Conservation (phyloP, 2,113 vertebrate genomes). For the rat (Rattus norvegicus) region DNA sequence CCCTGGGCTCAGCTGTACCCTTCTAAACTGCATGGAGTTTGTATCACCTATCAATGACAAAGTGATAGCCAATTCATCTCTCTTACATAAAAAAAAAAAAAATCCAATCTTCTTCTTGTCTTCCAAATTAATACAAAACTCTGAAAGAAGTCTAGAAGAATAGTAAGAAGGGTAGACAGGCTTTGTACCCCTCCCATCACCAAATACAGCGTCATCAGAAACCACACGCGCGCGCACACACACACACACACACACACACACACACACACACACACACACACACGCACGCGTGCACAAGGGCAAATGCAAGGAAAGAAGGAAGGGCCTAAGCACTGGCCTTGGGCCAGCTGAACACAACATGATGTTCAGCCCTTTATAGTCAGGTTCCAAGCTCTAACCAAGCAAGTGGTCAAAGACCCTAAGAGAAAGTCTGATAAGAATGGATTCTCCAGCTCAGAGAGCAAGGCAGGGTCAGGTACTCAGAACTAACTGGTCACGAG, state of each 20-base stretch:
- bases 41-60: slow-evolving; percentile 57
- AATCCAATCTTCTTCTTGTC: slow-evolving; percentile 24
- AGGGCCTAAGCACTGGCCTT: neutral
- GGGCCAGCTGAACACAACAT: neutral
- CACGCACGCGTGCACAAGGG: too few relatives aligned
- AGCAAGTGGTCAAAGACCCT: neutral
- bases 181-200: neutral
- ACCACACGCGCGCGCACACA: neutral
- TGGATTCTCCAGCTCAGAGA: neutral
- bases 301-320: neutral
- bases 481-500: neutral
- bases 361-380: neutral
- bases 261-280: neutral
- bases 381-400: neutral
- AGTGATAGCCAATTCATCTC: slow-evolving; percentile 42
- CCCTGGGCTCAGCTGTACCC: neutral
- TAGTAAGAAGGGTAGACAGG: neutral
- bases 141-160: slow-evolving; percentile 44
- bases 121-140: slow-evolving; percentile 60
- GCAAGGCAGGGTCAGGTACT: neutral
- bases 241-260: neutral
- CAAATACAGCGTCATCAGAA: slow-evolving; percentile 36
- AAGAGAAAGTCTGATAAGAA: neutral
- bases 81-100: neutral
- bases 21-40: slow-evolving; percentile 46